Base-by-base conservation (phyloP, 2,888 invertebrate species). In the Tridacna crocea region DNA sequence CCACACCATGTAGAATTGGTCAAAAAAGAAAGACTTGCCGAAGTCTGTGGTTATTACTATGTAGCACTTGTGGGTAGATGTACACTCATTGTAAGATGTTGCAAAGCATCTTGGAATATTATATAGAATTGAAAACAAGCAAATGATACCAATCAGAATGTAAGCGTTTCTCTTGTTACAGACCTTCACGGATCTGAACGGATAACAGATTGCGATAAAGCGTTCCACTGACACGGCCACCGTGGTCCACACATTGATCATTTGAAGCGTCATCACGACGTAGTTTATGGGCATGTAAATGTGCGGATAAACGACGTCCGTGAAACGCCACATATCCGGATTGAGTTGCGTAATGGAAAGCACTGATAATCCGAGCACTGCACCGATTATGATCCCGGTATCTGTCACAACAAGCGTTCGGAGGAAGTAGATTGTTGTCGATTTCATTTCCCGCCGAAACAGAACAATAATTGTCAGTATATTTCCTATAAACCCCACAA, bases 121-220 rank as follows among this genome's bases (percentile, higher is more conserved):
- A 83, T 92, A 93, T 15, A 90, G 26, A 17, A 91, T 77, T 10
- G 92, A 91, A 17, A 91, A 63, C 48, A 88, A 51, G 13, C 84
- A 83, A 46, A 92, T 90, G 22, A 82, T 72, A 27, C 87, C 80
- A 6, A 93, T 88, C 36, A 91, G 87, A 60, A 91, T 79, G 70
- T 90, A 85, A 12, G 93, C 91, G 72, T 91, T 92, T 12, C 79
- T 85, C 61, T 90, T 90, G 11, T 90, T 91, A 75, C 91, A 91
- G 36, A 92, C 84, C n/a, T 88, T 85, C 24, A 90, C 84, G 0
- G 92, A 90, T 70, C 84, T 89, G 80, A 93, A 92, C 22, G 93
- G 93, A 73, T 92, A 91, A 79, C 93, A 94, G 58, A 94, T 93
- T 48, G 92, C 90, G 26, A 92, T 91, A 82, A 92, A 94, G 2